A percentile compares a stretch with the other conserved stretches of the same genome.
phyloP scores from a whole-genome alignment of 2,888 invertebrate species.

The Acanthococcus lagerstroemiae region DNA sequence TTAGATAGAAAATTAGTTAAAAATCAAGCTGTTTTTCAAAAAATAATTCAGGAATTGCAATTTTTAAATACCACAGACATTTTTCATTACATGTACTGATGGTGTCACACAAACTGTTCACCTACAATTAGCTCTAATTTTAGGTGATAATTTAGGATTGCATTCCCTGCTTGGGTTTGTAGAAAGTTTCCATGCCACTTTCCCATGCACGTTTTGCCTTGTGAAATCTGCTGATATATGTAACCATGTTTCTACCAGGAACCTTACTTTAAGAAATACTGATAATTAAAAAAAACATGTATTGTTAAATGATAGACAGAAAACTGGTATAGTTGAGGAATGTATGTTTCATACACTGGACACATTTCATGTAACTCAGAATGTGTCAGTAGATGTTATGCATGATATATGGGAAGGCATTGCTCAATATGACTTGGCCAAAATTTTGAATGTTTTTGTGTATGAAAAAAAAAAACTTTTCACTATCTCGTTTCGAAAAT shows the following conservation, averaged over 20 bases:
- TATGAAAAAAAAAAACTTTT: background rate
- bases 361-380: background rate
- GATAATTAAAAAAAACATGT: background rate
- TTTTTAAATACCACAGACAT: background rate
- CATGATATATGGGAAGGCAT: background rate
- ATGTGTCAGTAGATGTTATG: background rate
- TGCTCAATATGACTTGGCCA: background rate
- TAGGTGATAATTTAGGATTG: slow-evolving; percentile 4
- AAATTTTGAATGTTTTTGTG: background rate
- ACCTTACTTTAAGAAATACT: background rate
- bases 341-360: background rate
- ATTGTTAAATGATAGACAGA: background rate
- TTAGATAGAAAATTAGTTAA: background rate
- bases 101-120: background rate
- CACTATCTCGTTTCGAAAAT: background rate
- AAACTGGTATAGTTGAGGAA: background rate
- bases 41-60: background rate
- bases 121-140: background rate
- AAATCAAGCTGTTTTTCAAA: background rate
- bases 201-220: background rate
- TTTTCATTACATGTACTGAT: background rate
- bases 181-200: background rate
- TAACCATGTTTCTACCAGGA: background rate
- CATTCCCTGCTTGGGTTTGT: background rate
- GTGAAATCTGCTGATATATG: background rate